Conservation (phyloP, 1,140 invertebrate genomes). For the Hydropsyche tenuis region DNA sequence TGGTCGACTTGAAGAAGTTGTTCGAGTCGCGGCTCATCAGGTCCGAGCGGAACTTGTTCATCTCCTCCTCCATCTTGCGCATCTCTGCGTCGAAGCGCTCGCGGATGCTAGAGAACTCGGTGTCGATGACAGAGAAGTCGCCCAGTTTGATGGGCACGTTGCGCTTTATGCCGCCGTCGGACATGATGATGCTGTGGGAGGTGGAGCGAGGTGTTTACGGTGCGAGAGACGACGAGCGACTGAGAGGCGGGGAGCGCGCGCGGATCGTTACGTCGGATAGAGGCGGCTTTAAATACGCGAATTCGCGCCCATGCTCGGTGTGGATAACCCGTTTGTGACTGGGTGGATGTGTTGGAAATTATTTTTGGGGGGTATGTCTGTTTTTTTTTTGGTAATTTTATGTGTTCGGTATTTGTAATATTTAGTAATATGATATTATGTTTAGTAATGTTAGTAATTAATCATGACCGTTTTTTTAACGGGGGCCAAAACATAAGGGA, state of each 20-base stretch:
- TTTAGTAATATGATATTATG: too few relatives aligned
- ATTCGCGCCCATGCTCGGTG: constrained; percentile 16
- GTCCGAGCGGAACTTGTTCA: constrained; percentile 93
- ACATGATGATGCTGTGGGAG: constrained; percentile 63
- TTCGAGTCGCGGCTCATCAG: constrained; percentile 91
- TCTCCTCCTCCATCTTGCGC: constrained; percentile 98
- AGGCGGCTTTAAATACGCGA: background rate
- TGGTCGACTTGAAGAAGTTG: constrained; percentile 87
- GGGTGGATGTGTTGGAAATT: background rate
- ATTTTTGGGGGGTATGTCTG: background rate
- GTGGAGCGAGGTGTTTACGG: background rate
- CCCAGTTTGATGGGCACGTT: constrained; percentile 93
- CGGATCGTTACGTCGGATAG: constrained; percentile 24
- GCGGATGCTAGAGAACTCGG: constrained; percentile 94
- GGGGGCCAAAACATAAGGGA: too few relatives aligned
- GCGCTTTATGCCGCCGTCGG: constrained; percentile 79
- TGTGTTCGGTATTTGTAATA: too few relatives aligned
- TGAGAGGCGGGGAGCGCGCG: background rate
- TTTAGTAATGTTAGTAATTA: too few relatives aligned
- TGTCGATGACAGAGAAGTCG: constrained; percentile 94
- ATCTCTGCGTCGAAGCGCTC: constrained; percentile 96
- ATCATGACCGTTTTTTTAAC: too few relatives aligned
- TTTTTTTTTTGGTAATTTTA: too few relatives aligned
- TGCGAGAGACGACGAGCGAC: constrained; percentile 10
- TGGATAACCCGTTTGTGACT: background rate